Conservation (phyloP, 2,888 invertebrate genomes). For the Proisotoma minuta region DNA sequence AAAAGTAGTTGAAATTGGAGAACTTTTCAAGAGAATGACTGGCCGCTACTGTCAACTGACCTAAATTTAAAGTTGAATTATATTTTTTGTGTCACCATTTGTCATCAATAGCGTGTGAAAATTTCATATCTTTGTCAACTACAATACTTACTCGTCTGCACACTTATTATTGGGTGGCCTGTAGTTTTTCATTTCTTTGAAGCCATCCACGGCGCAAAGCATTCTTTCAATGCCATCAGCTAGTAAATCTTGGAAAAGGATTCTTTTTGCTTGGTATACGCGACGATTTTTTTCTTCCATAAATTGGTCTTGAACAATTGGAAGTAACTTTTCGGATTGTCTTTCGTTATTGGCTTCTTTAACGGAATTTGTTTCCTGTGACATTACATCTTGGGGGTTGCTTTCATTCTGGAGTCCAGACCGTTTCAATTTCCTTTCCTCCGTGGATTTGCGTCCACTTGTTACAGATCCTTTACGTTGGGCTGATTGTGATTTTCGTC, state of each 20-base stretch:
- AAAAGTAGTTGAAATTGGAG: too few species aligned
- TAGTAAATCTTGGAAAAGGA: conserved; percentile 33
- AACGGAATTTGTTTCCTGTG: too few species aligned
- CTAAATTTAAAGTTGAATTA: neutral
- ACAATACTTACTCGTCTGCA: too few species aligned
- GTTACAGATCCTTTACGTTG: too few species aligned
- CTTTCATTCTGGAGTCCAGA: too few species aligned
- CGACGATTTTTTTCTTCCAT: conserved; percentile 4
- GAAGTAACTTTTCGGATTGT: neutral
- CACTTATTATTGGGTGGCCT: conserved; percentile 12
- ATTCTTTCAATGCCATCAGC: conserved; percentile 32
- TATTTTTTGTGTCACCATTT: conserved; percentile 7
- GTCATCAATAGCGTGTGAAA: conserved; percentile 5
- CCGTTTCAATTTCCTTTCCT: too few species aligned
- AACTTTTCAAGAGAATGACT: conserved; percentile 12
- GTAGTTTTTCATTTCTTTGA: conserved; percentile 29
- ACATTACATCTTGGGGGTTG: too few species aligned
- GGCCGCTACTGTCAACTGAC: conserved; percentile 3
- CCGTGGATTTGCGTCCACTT: too few species aligned
- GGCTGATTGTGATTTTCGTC: too few species aligned
- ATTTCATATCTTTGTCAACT: too few species aligned
- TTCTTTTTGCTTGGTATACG: conserved; percentile 13
- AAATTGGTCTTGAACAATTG: neutral
- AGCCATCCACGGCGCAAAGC: conserved; percentile 26
- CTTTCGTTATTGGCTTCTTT: too few species aligned